Conservation (phyloP, 2,888 invertebrate genomes). For the Ditula angustiorana region DNA sequence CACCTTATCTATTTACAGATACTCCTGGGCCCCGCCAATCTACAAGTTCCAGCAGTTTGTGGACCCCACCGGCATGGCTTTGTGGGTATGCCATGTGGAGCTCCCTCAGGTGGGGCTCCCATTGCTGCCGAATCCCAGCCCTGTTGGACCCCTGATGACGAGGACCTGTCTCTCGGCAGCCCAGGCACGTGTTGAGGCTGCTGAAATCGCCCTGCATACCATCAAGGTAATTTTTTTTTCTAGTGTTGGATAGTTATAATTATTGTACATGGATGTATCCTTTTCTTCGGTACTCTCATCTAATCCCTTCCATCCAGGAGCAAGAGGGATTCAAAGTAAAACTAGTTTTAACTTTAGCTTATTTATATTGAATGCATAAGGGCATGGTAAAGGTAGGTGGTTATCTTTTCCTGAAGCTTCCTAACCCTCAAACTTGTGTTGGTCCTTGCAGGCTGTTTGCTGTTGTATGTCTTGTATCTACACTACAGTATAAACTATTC, state of each 20-base stretch:
- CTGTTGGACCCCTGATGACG: conserved; percentile 65
- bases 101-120: conserved; percentile 69
- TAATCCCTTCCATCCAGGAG: too few species aligned
- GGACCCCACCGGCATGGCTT: conserved; percentile 55
- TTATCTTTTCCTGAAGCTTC: too few species aligned
- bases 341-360: too few species aligned
- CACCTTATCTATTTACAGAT: conserved; percentile 52
- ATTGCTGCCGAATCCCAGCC: conserved; percentile 53
- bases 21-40: conserved; percentile 68
- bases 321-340: too few species aligned
- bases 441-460: too few species aligned
- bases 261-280: too few species aligned
- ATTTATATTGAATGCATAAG: too few species aligned
- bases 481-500: too few species aligned
- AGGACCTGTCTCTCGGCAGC: conserved; percentile 59
- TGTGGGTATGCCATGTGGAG: conserved; percentile 68
- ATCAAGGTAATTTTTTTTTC: conserved; percentile 60
- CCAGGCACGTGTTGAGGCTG: conserved; percentile 71
- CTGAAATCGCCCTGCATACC: conserved; percentile 63
- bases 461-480: too few species aligned
- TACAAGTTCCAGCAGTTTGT: conserved; percentile 68
- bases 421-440: too few species aligned
- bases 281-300: too few species aligned
- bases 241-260: background rate
- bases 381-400: too few species aligned